Evolutionary conservation across 2,888 invertebrate species (phyloP), one percentile per base, ranked within the genome.

Genomic region (Trichogramma evanescens): DNA sequence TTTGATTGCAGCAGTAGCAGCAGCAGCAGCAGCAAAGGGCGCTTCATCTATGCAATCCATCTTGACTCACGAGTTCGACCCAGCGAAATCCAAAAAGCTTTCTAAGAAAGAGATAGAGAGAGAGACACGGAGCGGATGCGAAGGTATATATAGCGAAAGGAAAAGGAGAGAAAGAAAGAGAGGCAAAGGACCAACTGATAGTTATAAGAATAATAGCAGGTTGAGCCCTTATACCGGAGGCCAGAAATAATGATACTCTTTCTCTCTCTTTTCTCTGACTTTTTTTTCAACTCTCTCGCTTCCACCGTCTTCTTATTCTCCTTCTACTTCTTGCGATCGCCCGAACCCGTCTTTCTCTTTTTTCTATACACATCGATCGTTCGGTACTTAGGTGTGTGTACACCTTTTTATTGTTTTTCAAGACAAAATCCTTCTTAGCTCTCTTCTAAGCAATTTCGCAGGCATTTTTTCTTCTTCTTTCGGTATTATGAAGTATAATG

Each of bases 241-340:
- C 61, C 65, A 61, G 64, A 65, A 68, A 65, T 68, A 70, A 70
- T 66, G 67, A 67, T 64, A 66, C 61, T 55, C 59, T 57, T 56
- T 43, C 59, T 45, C 10, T 39, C 8, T 50, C 40, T 40, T 40
- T 9, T 42, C 39, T 26, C 26, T 26, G 26, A 26, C 26, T 26
- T 44, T 54, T 54, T 6, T 42, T 45, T 26, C 1, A 50, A 6
- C 41, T 41, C n/a, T 50, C 40, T 40, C 46, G 6, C 46, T 45
- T 26, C 26, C 26, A 26, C 26, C 26, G 26, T 44, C 50, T 54
- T 6, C 46, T 45, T 26, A 4, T 49, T 8, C 41, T 41, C n/a
- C 50, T 45, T 41, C 43, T 46, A 39, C 26, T n/a, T 52, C 26
- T 41, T 51, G 13, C 50, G 26, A 43, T 50, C 46, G 26, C 42